Evolutionary conservation across 2,797 vertebrate species (phyloP), one percentile per base, ranked within the genome.

Genomic region (Danio albolineatus): DNA sequence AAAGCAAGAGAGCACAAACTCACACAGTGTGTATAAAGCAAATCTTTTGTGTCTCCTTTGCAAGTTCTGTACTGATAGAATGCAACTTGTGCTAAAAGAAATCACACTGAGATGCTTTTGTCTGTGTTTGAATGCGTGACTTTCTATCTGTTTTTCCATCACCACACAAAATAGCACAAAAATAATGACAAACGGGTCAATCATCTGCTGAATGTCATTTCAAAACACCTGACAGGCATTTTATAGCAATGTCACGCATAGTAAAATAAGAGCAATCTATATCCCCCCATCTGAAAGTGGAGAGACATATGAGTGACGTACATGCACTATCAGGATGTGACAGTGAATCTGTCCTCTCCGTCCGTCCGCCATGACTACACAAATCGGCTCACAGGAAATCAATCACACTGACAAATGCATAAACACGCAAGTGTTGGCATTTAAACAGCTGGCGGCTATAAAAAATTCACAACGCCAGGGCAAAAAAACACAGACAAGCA

Each of bases 371-470:
- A 28, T 36, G 21, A 46, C 51, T 46, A 57, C 49, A 57, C 39
- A 44, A 54, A 76, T 56, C 19, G 4, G 19, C 61, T 76, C n/a
- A 6, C 57, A 79, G 36, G 16, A 71, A 79, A 62, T 72, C 77
- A 79, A 61, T 43, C 46, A 38, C 38, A 10, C 56, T 53, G 56
- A 60, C 69, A 53, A 43, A 71, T 38, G n/a, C 36, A 12, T 46
- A 65, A 64, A 65, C 65, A 43, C 53, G n/a, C 70, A 65, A 12
- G 28, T 44, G 39, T 0, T 69, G 54, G 64, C 46, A 76, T 53
- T 39, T 62, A 51, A 62, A 71, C 67, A 78, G 62, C 75, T 77
- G 75, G 41, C 3, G 21, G 62, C 62, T 39, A 77, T 69, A 17
- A 79, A 64, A 73, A 17, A 73, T 46, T n/a, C 10, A 38, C 39